Evolutionary conservation across 2,113 vertebrate species (phyloP).

Genomic region (Xenopus laevis): DNA sequence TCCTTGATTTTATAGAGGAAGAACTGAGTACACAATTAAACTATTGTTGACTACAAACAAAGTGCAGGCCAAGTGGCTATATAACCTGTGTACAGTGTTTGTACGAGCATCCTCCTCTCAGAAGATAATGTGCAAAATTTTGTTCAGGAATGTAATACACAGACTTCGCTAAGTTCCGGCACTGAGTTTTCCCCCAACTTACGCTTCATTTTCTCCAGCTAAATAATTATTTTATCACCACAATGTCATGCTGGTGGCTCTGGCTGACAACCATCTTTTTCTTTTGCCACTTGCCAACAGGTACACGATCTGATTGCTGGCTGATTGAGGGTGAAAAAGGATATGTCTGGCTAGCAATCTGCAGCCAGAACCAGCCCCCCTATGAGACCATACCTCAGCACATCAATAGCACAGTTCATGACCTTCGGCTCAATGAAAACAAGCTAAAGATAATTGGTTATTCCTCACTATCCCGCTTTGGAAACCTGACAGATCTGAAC

Average conservation of each 20-base stretch:
- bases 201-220: conserved; percentile 16
- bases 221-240: conserved; percentile 25
- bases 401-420: conserved; percentile 97
- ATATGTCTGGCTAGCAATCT: conserved; percentile 97
- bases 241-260: conserved; percentile 68
- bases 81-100: background rate
- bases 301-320: conserved; percentile 87
- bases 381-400: conserved; percentile 97
- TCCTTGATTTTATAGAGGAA: conserved; percentile 12
- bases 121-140: conserved; percentile 52
- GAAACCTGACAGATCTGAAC: conserved; percentile 96
- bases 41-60: conserved; percentile 18
- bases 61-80: conserved; percentile 3
- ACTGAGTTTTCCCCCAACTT: conserved; percentile 42
- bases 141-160: conserved; percentile 53
- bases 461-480: conserved; percentile 90
- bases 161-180: conserved; percentile 38
- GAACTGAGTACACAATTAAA: conserved; percentile 17
- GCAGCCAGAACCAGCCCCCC: conserved; percentile 97
- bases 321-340: conserved; percentile 97
- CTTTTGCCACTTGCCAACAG: conserved; percentile 66
- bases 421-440: conserved; percentile 94
- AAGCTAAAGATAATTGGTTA: conserved; percentile 93
- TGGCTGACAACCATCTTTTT: conserved; percentile 60
- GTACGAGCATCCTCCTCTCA: conserved; percentile 7